Evolutionary conservation across 1,140 invertebrate genomes (phyloP).

Genomic region (Pogonomyrmex californicus): DNA sequence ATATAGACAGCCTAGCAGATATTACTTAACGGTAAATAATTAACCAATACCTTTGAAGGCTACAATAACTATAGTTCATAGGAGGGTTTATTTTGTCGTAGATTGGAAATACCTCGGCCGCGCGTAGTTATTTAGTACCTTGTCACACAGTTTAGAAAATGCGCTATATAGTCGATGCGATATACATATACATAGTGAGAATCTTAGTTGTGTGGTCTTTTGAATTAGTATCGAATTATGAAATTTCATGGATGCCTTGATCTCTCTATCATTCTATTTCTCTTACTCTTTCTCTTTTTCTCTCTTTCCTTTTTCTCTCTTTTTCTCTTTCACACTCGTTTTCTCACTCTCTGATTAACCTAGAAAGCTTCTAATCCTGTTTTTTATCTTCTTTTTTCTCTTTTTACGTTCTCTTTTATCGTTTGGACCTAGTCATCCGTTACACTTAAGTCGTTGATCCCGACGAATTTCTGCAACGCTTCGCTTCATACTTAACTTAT

Average conservation of each 20-base stretch:
- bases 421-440: slow-evolving; percentile 82
- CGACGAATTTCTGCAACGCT: slow-evolving; percentile 83
- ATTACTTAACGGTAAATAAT: slow-evolving; percentile 84
- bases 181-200: slow-evolving; percentile 85
- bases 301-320: slow-evolving; percentile 70
- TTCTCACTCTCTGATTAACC: slow-evolving; percentile 72
- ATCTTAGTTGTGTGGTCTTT: slow-evolving; percentile 87
- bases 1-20: slow-evolving; percentile 85
- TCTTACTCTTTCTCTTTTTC: slow-evolving; percentile 66
- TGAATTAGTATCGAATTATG: slow-evolving; percentile 88
- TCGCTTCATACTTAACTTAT: slow-evolving; percentile 79
- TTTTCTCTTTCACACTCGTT: slow-evolving; percentile 31
- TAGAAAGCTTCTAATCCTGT: slow-evolving; percentile 78
- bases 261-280: slow-evolving; percentile 75
- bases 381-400: slow-evolving; percentile 68
- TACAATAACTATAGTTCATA: slow-evolving; percentile 86
- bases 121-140: slow-evolving; percentile 85
- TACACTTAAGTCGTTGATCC: slow-evolving; percentile 77
- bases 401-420: slow-evolving; percentile 77
- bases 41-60: slow-evolving; percentile 85
- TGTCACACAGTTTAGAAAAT: slow-evolving; percentile 78
- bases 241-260: slow-evolving; percentile 89
- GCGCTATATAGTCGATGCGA: slow-evolving; percentile 84
- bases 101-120: slow-evolving; percentile 84
- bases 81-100: slow-evolving; percentile 86